Conservation (phyloP, 2,888 invertebrate species). For the Heliconius ismenius region DNA sequence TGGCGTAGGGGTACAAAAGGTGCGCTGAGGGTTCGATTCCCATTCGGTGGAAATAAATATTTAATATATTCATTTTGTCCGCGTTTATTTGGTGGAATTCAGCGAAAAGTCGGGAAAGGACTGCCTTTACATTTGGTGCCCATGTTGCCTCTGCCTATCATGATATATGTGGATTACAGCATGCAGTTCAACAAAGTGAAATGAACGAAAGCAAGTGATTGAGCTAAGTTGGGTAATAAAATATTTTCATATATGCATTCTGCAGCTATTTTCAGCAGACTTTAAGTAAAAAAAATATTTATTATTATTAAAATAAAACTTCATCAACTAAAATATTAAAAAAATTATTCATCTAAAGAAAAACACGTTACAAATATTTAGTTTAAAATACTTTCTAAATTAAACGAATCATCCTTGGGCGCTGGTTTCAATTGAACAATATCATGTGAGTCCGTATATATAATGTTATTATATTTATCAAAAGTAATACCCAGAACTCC, state of each 20-base stretch:
- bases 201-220: too few relatives aligned
- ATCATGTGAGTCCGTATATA: slow-evolving; percentile 70
- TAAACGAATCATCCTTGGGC: slow-evolving; percentile 29
- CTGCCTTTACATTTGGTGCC: background rate
- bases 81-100: too few relatives aligned
- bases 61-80: too few relatives aligned
- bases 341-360: background rate
- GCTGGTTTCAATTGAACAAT: slow-evolving; percentile 58
- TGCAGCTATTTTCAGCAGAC: too few relatives aligned
- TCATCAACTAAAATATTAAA: background rate
- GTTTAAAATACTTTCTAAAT: slow-evolving; percentile 13
- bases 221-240: too few relatives aligned
- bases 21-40: too few relatives aligned
- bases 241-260: too few relatives aligned
- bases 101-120: background rate
- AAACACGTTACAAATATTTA: background rate
- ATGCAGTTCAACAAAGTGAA: background rate
- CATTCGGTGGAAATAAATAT: background rate
- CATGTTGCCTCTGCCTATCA: background rate
- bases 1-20: too few relatives aligned
- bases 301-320: slow-evolving; percentile 1
- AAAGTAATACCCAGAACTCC: slow-evolving; percentile 67
- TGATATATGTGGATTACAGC: background rate
- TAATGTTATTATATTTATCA: slow-evolving; percentile 63
- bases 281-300: background rate